Evolutionary conservation across 1,140 invertebrate species (phyloP).

Genomic region (Anthonomus grandis): DNA sequence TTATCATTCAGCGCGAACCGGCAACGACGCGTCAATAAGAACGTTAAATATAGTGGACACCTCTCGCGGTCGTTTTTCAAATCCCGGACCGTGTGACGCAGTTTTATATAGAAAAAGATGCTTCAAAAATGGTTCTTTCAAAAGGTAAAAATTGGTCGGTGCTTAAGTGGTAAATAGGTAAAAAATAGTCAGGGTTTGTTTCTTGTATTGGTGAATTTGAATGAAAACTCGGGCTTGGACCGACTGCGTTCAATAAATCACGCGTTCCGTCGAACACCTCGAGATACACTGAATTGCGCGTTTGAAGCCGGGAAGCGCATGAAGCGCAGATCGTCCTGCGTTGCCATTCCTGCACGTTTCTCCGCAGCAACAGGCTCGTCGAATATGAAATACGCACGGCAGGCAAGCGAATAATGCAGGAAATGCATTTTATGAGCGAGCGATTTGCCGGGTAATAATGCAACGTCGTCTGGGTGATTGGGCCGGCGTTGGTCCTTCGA

Average conservation of each 20-base stretch:
- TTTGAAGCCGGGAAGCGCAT: slow-evolving; percentile 11
- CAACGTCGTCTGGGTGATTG: no score
- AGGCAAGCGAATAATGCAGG: background rate
- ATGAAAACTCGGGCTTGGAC: no score
- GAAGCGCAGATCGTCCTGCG: slow-evolving; percentile 13
- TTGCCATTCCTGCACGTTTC: slow-evolving; percentile 2
- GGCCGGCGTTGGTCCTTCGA: no score
- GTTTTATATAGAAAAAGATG: background rate
- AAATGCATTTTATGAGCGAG: slow-evolving; percentile 17
- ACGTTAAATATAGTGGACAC: background rate
- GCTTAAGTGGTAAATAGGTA: no score
- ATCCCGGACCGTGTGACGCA: background rate
- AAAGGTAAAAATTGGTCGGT: background rate
- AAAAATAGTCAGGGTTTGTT: background rate
- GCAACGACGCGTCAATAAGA: slow-evolving; percentile 4
- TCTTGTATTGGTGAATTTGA: background rate
- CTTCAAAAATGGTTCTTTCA: background rate
- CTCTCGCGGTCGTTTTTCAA: background rate
- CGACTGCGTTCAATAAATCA: no score
- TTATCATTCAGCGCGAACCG: no score
- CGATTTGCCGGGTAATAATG: background rate
- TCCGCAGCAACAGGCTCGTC: background rate
- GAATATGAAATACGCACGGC: background rate
- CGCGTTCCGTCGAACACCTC: background rate
- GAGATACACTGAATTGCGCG: slow-evolving; percentile 21